Evolutionary conservation across 2,797 vertebrate genomes (phyloP), one percentile per base, ranked within the genome.

Genomic region (Perodicticus potto): DNA sequence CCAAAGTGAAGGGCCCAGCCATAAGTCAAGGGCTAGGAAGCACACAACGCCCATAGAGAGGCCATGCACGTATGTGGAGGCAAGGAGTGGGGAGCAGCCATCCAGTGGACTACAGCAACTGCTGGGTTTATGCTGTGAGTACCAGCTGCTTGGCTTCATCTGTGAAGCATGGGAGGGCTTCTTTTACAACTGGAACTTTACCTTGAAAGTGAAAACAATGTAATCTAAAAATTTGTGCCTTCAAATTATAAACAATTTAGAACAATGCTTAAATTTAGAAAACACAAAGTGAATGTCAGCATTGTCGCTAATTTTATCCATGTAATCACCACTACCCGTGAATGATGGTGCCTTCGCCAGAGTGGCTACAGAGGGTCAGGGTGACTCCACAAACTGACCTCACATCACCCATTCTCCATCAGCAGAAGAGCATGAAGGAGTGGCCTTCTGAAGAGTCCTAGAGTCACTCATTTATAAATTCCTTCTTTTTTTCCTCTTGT

Each of bases 181-280:
- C 49, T 53, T 53, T 53, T 53, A 53, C 14, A 53, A 53, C 49
- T 53, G 49, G 14, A 53, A 53, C 49, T 53, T 53, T 53, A 53
- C 49, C 49, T 53, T 53, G 49, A 53, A 53, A 53, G 49, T 53
- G 49, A 53, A 53, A 53, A 53, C 49, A 53, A 53, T 53, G 14
- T 53, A 53, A 53, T 16, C 14, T 16, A 53, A 53, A 53, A 53
- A 16, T 53, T 53, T 53, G 14, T 53, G 16, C 14, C 49, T 53
- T 53, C 49, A 49, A 49, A 49, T 49, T 49, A 49, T 14, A 49
- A 49, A 49, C 49, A 43, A 32, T 59, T 61, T 77, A 83, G 83
- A 93, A 49, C 22, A 84, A 49, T 43, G 70, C 37, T 94, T 93
- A 82, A 23, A 53, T n/a, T 80, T 89, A 91, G 74, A 82, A 89